These are phyloP conservation scores for Pardalotus punctatus DNA, from an alignment of 2,113 vertebrate genomes.

Conservation along the genomic window DNA sequence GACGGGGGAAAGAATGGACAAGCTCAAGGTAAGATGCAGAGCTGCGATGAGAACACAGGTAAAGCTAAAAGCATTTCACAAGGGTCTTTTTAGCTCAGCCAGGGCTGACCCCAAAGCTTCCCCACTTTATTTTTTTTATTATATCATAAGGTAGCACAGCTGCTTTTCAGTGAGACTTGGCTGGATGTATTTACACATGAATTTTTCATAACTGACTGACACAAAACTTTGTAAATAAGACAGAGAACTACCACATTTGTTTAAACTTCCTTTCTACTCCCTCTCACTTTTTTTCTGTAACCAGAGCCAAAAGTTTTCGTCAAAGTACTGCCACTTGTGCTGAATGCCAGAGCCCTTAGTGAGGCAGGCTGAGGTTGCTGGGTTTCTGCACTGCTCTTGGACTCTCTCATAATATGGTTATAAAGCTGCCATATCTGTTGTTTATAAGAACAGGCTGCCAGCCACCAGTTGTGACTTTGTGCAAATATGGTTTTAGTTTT, in stretches of 20 bases:
- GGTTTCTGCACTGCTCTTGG: neutral
- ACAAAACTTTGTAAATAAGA: neutral
- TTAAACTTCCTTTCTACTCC: neutral
- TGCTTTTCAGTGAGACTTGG: neutral
- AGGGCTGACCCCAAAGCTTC: neutral
- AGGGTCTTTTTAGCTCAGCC: neutral
- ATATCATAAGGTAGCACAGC: neutral
- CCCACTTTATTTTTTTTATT: neutral
- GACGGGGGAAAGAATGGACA: neutral
- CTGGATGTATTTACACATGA: neutral
- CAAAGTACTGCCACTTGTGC: neutral
- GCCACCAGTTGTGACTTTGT: neutral
- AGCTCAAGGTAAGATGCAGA: rapidly evolving
- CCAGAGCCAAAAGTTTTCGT: neutral
- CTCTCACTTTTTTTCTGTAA: neutral
- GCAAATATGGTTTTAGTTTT: constrained; percentile 36
- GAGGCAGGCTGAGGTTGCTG: neutral
- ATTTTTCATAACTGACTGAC: neutral
- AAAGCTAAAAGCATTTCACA: neutral
- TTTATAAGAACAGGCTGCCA: neutral
- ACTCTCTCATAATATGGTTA: neutral
- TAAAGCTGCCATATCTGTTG: neutral
- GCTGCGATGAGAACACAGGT: neutral
- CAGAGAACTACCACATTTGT: neutral
- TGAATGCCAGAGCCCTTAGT: neutral